Conservation (phyloP, 2,888 invertebrate species). For the Trichogramma dendrolimi region DNA sequence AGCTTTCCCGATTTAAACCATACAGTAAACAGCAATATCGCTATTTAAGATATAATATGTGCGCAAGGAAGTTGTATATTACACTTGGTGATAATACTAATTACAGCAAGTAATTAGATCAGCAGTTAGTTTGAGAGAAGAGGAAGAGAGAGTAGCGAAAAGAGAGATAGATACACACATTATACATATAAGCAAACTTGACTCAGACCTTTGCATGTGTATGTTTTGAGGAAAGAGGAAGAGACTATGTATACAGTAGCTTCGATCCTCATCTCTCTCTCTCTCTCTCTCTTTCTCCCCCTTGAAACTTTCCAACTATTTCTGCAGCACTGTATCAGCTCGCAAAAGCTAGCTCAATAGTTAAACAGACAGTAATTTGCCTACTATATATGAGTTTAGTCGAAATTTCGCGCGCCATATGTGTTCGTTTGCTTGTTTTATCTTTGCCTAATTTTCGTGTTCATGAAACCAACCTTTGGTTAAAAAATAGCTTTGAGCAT, state of each 20-base stretch:
- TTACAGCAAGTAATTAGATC: slow-evolving; percentile 31
- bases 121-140: slow-evolving; percentile 20
- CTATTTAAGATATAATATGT: slow-evolving; percentile 15
- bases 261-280: not conserved
- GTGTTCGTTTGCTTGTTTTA: slow-evolving; percentile 3
- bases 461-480: not conserved
- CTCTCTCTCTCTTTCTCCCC: slow-evolving; percentile 7
- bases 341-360: slow-evolving; percentile 9
- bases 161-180: too few species aligned
- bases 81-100: slow-evolving; percentile 26
- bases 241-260: too few species aligned
- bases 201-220: too few species aligned
- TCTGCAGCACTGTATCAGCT: not conserved
- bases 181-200: too few species aligned
- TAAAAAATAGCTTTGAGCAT: too few species aligned
- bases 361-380: slow-evolving; percentile 24
- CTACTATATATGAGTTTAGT: not conserved
- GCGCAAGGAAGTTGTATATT: slow-evolving; percentile 19
- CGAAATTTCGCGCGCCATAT: not conserved
- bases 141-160: too few species aligned
- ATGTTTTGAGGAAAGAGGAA: too few species aligned
- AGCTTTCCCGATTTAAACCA: slow-evolving; percentile 1
- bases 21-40: slow-evolving; percentile 22
- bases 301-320: slow-evolving; percentile 23
- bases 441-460: slow-evolving; percentile 2